Evolutionary conservation across 2,113 vertebrate genomes (phyloP), one percentile per base, ranked within the genome.

Genomic region (Pan paniscus): DNA sequence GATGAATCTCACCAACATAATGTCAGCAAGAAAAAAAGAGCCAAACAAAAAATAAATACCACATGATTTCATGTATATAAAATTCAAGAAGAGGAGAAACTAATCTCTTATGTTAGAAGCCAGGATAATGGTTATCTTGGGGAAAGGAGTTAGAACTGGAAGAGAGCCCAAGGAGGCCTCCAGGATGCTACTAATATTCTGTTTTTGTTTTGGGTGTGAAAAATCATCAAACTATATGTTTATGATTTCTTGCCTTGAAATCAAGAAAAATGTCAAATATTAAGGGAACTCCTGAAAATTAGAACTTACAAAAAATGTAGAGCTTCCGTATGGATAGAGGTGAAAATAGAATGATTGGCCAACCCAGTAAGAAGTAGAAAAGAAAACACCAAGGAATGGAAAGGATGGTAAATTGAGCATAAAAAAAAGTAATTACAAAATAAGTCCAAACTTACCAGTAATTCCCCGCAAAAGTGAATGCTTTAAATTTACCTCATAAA

Each of bases 231-330:
- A 35, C 40, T 79, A 2, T 43, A 72, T 84, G 13, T 90, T 93
- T 46, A 76, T 50, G n/a, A 96, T 46, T 79, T 85, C 27, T 90
- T 89, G 35, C 68, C 48, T 89, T 55, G 43, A 96, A 76, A 76
- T 89, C 23, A 76, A 27, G 23, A 75, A 75, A 46, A 48, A 76
- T 76, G 43, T 17, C 25, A 30, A 57, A 43, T 72, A 27, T 55
- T 38, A 72, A 79, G 61, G 13, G 52, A 85, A 61, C 3, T 17
- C 27, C 67, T 90, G 76, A 89, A 76, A 81, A 73, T 90, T 72
- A 72, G 23, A 55, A 70, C 22, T 59, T 78, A 79, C 25, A 48
- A 46, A 46, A 76, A 46, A 46, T 30, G 43, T 46, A 30, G 25
- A 48, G 17, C 40, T 76, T 48, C 14, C 43, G 30, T 76, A 46